Conservation (phyloP, 2,113 vertebrate genomes). For the Leucopsar rothschildi region DNA sequence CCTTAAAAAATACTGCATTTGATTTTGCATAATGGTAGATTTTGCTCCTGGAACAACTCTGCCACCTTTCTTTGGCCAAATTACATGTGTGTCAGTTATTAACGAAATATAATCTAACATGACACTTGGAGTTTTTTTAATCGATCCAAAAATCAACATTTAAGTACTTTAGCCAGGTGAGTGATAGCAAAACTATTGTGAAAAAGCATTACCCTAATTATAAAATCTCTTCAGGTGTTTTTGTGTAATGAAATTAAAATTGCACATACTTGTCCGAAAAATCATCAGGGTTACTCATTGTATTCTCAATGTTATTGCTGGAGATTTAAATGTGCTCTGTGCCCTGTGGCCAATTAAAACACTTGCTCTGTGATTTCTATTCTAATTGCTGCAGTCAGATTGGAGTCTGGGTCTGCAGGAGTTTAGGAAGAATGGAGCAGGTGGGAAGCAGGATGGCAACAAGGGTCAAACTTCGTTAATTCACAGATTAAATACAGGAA, state of each 20-base stretch:
- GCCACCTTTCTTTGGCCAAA: conserved; percentile 49
- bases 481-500: not conserved
- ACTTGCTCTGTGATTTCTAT: not conserved
- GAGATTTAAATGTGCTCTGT: not conserved
- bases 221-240: not conserved
- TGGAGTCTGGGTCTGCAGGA: not conserved
- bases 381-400: not conserved
- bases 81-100: not conserved
- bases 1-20: not conserved
- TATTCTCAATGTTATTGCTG: not conserved
- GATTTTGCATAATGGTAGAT: not conserved
- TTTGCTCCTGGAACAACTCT: conserved; percentile 51
- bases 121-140: not conserved
- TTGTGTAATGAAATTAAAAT: not conserved
- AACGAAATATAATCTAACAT: not conserved
- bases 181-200: not conserved
- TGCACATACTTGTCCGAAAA: not conserved
- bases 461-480: not conserved
- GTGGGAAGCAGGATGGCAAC: not conserved
- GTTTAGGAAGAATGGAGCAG: not conserved
- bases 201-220: not conserved
- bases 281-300: not conserved
- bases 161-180: not conserved
- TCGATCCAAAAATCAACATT: not conserved
- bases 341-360: conserved; percentile 1